phyloP scores from a whole-genome alignment of 1,140 invertebrate species.

The Macrobrachium rosenbergii region DNA sequence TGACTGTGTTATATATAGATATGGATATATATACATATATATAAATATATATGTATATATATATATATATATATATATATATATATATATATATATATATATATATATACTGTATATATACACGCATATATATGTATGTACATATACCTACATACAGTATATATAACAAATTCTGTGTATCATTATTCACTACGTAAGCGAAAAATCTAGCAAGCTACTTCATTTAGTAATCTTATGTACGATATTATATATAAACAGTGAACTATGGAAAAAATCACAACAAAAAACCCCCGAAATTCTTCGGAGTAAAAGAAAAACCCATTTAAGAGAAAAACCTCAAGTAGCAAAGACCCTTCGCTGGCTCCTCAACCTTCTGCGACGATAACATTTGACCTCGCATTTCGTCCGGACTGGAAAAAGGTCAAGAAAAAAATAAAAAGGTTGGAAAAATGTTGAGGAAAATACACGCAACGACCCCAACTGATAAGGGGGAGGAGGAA shows the following conservation, averaged over 20 bases:
- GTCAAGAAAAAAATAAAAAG: no score
- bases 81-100: slow-evolving; percentile 22
- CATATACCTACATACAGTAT: not conserved
- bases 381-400: no score
- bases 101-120: slow-evolving; percentile 15
- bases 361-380: no score
- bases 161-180: not conserved
- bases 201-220: not conserved
- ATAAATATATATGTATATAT: slow-evolving; percentile 4
- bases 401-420: no score
- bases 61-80: slow-evolving; percentile 22
- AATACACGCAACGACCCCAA: no score
- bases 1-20: not conserved
- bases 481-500: no score
- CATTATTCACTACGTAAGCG: not conserved
- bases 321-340: no score
- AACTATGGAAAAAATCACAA: not conserved
- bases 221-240: not conserved
- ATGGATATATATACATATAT: slow-evolving; percentile 7
- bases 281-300: not conserved
- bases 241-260: not conserved
- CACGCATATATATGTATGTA: not conserved
- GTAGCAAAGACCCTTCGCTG: no score
- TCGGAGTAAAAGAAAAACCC: no score
- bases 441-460: no score